Conservation (phyloP, 2,888 invertebrate genomes). For the Dicyrtomina minuta region DNA sequence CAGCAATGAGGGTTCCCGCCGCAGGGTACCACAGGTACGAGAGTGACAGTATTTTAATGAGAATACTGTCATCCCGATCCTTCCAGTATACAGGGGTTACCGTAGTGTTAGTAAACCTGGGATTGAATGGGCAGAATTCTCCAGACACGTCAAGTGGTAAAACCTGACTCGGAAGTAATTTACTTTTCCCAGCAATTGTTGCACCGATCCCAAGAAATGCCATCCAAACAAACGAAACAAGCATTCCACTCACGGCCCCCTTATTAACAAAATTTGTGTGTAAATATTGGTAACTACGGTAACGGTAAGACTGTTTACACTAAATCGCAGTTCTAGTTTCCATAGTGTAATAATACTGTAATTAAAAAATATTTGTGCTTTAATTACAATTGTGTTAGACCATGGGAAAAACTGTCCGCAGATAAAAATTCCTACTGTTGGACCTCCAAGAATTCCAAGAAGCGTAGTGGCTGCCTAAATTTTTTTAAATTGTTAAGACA, state of each 20-base stretch:
- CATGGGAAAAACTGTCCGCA: slow-evolving; percentile 83
- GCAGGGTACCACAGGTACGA: slow-evolving; percentile 52
- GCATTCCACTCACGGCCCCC: slow-evolving; percentile 46
- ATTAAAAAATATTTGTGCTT: background rate
- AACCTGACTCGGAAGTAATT: slow-evolving; percentile 41
- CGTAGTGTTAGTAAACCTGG: background rate
- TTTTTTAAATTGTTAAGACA: no score
- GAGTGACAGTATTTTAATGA: slow-evolving; percentile 43
- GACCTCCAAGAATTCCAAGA: slow-evolving; percentile 87
- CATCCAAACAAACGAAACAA: slow-evolving; percentile 48
- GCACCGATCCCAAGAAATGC: slow-evolving; percentile 47
- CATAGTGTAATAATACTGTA: background rate
- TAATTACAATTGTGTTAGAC: slow-evolving; percentile 73
- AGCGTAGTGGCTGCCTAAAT: slow-evolving; percentile 74
- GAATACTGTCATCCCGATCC: slow-evolving; percentile 28
- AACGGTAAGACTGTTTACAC: no score
- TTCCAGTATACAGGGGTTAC: slow-evolving; percentile 36
- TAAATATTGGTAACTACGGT: background rate
- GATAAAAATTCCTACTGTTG: slow-evolving; percentile 81
- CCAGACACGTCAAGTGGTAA: slow-evolving; percentile 27
- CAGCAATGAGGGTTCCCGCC: slow-evolving; percentile 39
- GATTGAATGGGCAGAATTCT: background rate
- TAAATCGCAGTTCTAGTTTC: no score
- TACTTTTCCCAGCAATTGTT: slow-evolving; percentile 44
- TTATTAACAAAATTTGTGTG: slow-evolving; percentile 12